Evolutionary conservation across 1,140 invertebrate species (phyloP).

Genomic region (Heterodera schachtii): DNA sequence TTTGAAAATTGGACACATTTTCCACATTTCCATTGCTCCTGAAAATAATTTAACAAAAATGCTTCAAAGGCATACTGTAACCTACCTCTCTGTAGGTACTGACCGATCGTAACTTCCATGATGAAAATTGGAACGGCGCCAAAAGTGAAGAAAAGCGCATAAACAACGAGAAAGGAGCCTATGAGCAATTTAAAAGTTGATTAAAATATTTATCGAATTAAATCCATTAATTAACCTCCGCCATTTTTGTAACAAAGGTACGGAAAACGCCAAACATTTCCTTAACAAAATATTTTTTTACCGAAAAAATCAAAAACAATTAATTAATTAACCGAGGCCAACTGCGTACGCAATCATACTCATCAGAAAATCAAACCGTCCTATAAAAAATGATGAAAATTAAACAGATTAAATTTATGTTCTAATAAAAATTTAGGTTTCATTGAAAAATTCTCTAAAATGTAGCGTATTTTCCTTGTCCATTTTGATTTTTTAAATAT

Average conservation of each 20-base stretch:
- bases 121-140: constrained; percentile 77
- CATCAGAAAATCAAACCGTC: constrained; percentile 55
- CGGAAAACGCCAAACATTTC: constrained; percentile 69
- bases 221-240: constrained; percentile 49
- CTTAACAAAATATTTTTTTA: constrained; percentile 49
- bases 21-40: constrained; percentile 76
- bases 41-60: constrained; percentile 56
- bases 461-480: too few relatives aligned
- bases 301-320: neutral
- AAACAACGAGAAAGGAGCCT: constrained; percentile 63
- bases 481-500: too few relatives aligned
- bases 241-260: constrained; percentile 69
- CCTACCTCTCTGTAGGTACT: constrained; percentile 76
- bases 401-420: too few relatives aligned
- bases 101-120: constrained; percentile 78
- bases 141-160: constrained; percentile 59
- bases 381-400: constrained; percentile 21
- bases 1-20: constrained; percentile 79
- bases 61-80: neutral
- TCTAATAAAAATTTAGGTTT: too few relatives aligned
- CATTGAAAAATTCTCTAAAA: too few relatives aligned
- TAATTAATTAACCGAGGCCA: constrained; percentile 71
- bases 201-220: neutral
- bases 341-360: constrained; percentile 82
- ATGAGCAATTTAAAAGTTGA: neutral